phyloP scores from a whole-genome alignment of 1,140 invertebrate species.

The Gonioctena quinquepunctata region DNA sequence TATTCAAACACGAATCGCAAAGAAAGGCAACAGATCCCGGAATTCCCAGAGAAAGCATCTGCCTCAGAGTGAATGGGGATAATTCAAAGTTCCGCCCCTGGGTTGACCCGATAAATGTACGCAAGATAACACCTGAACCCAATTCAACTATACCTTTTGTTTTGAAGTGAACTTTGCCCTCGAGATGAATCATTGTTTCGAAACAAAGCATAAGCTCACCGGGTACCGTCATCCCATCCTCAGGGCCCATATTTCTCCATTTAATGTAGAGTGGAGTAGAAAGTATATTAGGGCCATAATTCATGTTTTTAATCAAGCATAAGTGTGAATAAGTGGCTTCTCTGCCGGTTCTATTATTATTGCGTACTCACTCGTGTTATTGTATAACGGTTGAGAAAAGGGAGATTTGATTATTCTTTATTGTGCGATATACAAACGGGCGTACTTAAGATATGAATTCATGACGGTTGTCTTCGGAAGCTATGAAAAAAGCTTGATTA shows the following conservation, averaged over 20 bases:
- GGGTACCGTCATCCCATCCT: not conserved
- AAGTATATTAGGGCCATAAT: constrained; percentile 19
- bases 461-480: not conserved
- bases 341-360: constrained; percentile 8
- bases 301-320: constrained; percentile 29
- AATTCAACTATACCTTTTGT: not conserved
- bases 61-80: too few species aligned
- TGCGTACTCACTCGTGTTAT: not conserved
- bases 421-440: not conserved
- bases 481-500: too few species aligned
- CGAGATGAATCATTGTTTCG: constrained; percentile 10
- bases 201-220: not conserved
- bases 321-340: constrained; percentile 23
- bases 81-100: too few species aligned
- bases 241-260: constrained; percentile 11
- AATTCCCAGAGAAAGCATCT: too few species aligned
- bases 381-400: not conserved
- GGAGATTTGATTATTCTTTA: not conserved
- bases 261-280: not conserved
- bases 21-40: too few species aligned
- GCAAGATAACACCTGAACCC: not conserved
- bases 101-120: too few species aligned
- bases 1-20: too few species aligned
- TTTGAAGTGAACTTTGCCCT: constrained; percentile 12
- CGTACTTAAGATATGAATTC: not conserved